Percentiles rank a stretch among this genome's conserved stretches.
These are phyloP conservation scores for Oedothorax gibbosus DNA, from an alignment of 1,140 invertebrate species.

Conservation along the genomic window DNA sequence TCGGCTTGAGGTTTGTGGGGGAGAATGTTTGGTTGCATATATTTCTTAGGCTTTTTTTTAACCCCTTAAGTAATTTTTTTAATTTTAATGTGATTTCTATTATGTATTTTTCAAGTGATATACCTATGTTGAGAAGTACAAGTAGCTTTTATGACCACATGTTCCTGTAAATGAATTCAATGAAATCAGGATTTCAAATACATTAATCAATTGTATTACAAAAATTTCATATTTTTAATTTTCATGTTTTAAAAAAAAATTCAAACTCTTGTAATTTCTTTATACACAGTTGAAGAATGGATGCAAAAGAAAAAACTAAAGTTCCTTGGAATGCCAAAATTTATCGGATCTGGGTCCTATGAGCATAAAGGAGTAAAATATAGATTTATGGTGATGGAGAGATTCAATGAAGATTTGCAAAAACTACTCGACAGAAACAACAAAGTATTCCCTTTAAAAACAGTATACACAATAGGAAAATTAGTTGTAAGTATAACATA, in stretches of 20 bases:
- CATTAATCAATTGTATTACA: neutral
- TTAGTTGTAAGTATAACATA: conserved; percentile 79
- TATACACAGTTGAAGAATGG: conserved; percentile 80
- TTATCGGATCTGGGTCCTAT: conserved; percentile 86
- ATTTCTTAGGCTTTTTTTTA: too few species aligned
- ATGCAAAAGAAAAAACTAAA: conserved; percentile 76
- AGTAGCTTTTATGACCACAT: too few species aligned
- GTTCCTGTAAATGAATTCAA: neutral
- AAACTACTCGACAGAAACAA: conserved; percentile 80
- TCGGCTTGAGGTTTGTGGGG: too few species aligned
- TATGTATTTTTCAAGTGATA: too few species aligned
- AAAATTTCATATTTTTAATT: conserved; percentile 9
- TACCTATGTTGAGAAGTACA: too few species aligned
- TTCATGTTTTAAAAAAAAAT: conserved; percentile 19
- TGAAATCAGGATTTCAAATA: neutral
- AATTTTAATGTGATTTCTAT: too few species aligned
- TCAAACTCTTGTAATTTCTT: neutral
- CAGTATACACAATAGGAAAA: conserved; percentile 82
- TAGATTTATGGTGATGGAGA: conserved; percentile 90
- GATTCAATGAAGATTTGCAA: conserved; percentile 89
- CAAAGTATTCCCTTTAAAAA: conserved; percentile 78
- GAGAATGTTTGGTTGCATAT: too few species aligned
- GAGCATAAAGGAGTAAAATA: conserved; percentile 73
- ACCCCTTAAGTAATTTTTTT: too few species aligned
- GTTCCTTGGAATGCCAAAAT: conserved; percentile 87